phyloP scores from a whole-genome alignment of 2,888 invertebrate genomes.

The Hololepta plana region DNA sequence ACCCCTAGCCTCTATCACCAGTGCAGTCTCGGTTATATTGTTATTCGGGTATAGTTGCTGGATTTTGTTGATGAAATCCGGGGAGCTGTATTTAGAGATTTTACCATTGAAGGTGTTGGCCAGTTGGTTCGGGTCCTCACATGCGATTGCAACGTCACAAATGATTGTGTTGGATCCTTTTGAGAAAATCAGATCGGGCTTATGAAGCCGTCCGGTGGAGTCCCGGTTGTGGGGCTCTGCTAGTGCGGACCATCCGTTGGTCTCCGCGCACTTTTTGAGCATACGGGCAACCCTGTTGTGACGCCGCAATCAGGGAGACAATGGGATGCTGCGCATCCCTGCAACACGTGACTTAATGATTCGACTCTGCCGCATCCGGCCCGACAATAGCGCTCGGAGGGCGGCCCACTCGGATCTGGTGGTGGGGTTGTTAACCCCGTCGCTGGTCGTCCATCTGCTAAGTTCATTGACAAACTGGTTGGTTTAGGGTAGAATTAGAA shows the following conservation, averaged over 20 bases:
- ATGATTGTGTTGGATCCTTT: neutral
- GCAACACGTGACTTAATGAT: constrained; percentile 13
- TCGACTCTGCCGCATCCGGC: constrained; percentile 12
- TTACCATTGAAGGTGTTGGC: too few relatives aligned
- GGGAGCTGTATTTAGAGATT: too few relatives aligned
- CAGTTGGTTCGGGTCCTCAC: constrained; percentile 6
- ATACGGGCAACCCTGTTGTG: constrained; percentile 7
- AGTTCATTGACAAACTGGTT: too few relatives aligned
- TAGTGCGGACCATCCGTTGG: constrained; percentile 2
- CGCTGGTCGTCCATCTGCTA: too few relatives aligned
- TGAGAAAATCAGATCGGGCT: constrained; percentile 6
- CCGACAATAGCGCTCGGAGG: constrained; percentile 11
- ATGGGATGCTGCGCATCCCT: constrained; percentile 12
- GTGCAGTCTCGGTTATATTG: too few relatives aligned
- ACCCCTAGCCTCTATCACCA: too few relatives aligned
- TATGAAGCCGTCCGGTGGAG: constrained; percentile 5
- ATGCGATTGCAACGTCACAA: constrained; percentile 6
- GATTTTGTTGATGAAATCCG: too few relatives aligned
- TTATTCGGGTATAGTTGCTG: too few relatives aligned
- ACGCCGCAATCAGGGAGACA: constrained; percentile 7
- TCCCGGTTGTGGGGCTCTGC: constrained; percentile 7
- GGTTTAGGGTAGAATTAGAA: too few relatives aligned
- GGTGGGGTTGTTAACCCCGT: too few relatives aligned
- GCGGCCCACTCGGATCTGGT: too few relatives aligned
- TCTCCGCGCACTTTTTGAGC: constrained; percentile 3